These are phyloP conservation scores for Dolomedes plantarius DNA, from an alignment of 2,888 invertebrate species.

Conservation along the genomic window DNA sequence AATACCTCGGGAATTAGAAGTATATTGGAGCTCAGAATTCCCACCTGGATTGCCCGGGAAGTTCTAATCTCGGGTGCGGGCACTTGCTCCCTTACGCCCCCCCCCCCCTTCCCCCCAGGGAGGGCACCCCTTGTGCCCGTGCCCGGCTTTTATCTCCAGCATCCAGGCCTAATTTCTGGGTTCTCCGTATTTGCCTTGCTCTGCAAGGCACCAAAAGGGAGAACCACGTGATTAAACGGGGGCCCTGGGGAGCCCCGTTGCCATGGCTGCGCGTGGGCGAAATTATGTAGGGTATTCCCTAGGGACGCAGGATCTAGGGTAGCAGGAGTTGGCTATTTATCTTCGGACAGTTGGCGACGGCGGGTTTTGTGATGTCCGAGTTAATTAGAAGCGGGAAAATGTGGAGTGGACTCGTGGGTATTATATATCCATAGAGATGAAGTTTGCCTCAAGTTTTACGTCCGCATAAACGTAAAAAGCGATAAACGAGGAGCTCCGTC, in stretches of 20 bases:
- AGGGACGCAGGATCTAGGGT: conserved; percentile 22
- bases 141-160: conserved; percentile 35
- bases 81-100: conserved; percentile 56
- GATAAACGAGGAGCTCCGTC: too few species aligned
- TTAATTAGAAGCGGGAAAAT: conserved; percentile 38
- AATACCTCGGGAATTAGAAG: not conserved
- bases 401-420: not conserved
- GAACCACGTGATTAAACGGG: conserved; percentile 67
- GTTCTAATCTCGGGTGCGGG: conserved; percentile 61
- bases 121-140: conserved; percentile 4
- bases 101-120: too few species aligned
- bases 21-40: not conserved
- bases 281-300: conserved; percentile 51
- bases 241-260: conserved; percentile 53
- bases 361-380: conserved; percentile 16
- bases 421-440: too few species aligned
- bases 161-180: conserved; percentile 49
- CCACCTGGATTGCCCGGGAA: conserved; percentile 23
- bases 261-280: conserved; percentile 59
- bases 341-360: conserved; percentile 57
- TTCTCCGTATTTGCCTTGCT: conserved; percentile 54
- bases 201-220: conserved; percentile 47
- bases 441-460: too few species aligned
- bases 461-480: too few species aligned
- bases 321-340: conserved; percentile 62